Percentiles rank a stretch among this genome's conserved stretches.
Conservation (phyloP, 2,888 invertebrate genomes). For the Drosophila anomalipes region DNA sequence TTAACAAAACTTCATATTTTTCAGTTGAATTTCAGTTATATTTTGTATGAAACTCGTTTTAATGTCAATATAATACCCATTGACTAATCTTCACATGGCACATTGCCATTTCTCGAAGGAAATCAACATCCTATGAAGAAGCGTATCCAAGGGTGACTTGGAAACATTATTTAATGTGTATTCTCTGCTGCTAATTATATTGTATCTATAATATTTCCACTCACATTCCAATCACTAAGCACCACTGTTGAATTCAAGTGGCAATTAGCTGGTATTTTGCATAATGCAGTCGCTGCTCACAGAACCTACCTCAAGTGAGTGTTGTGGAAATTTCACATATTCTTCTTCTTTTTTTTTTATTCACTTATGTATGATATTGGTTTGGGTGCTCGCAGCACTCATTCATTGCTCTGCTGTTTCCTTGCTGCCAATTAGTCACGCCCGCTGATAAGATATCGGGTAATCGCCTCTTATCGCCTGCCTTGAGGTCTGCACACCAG, state of each 20-base stretch:
- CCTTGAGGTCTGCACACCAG: slow-evolving; percentile 52
- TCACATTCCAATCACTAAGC: slow-evolving; percentile 4
- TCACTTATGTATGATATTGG: slow-evolving; percentile 39
- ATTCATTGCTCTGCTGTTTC: slow-evolving; percentile 33
- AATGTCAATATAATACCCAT: not conserved
- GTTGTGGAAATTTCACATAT: slow-evolving; percentile 23
- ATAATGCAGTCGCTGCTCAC: slow-evolving; percentile 36
- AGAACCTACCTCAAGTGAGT: slow-evolving; percentile 68
- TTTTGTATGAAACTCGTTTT: not conserved
- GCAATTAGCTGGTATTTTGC: slow-evolving; percentile 23
- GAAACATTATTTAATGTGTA: not conserved
- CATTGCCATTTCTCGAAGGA: not conserved
- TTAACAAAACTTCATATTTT: not conserved
- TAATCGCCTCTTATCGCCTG: slow-evolving; percentile 73
- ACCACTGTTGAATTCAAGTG: not conserved
- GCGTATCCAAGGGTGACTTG: not conserved
- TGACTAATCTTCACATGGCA: not conserved
- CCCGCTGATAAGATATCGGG: slow-evolving; percentile 68
- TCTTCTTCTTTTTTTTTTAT: slow-evolving; percentile 9
- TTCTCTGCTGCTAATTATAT: slow-evolving; percentile 2
- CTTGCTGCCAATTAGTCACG: slow-evolving; percentile 74
- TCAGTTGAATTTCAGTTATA: not conserved
- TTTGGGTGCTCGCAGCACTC: slow-evolving; percentile 16
- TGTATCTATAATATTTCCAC: not conserved
- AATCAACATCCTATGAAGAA: not conserved